Evolutionary conservation across 2,797 vertebrate genomes (phyloP).

Genomic region (Falco berigora): DNA sequence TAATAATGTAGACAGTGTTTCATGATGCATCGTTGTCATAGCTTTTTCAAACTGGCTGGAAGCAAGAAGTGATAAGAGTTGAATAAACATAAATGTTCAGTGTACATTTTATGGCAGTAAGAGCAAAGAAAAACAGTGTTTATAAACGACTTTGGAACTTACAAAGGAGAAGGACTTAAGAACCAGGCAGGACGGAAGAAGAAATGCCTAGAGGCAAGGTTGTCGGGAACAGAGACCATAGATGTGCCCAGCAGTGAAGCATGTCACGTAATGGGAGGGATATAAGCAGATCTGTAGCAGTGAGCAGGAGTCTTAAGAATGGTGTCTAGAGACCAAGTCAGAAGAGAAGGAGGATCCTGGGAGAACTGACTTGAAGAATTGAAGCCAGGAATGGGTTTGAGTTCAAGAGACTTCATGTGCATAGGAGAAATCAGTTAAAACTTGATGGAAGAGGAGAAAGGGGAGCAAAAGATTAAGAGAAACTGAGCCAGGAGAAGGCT

Average conservation of each 20-base stretch:
- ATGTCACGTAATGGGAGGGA: background rate
- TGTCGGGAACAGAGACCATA: background rate
- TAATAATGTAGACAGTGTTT: background rate
- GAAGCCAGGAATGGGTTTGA: background rate
- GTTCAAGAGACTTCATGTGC: background rate
- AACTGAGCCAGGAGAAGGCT: background rate
- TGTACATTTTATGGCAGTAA: background rate
- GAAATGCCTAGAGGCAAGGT: background rate
- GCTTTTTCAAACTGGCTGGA: background rate
- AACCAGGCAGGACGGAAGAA: background rate
- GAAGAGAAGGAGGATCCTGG: background rate
- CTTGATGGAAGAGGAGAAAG: background rate
- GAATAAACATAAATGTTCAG: background rate
- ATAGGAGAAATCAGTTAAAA: background rate
- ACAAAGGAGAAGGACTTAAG: background rate
- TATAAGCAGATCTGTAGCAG: background rate
- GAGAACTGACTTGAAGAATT: background rate
- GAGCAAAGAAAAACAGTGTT: background rate
- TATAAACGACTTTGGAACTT: background rate
- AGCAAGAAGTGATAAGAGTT: background rate
- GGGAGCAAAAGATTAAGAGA: background rate
- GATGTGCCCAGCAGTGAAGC: background rate
- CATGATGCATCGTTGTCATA: background rate
- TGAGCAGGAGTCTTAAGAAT: background rate
- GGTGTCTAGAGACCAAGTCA: background rate